phyloP scores from a whole-genome alignment of 1,140 invertebrate species.

The Drosophila cardini region DNA sequence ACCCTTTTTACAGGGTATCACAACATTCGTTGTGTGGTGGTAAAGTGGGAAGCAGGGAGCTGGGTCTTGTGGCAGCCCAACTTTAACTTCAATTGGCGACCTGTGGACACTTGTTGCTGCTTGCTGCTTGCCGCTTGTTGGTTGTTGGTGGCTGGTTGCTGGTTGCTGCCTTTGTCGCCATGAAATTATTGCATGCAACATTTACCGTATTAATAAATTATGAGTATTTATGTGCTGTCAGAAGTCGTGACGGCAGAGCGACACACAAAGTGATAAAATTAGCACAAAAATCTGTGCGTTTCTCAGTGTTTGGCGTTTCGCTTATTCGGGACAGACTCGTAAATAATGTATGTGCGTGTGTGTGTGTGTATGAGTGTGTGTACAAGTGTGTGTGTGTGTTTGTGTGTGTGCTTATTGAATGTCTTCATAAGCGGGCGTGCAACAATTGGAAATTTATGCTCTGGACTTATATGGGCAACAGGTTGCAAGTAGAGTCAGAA shows the following conservation, averaged over 20 bases:
- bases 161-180: conserved; percentile 53
- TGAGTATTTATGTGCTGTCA: conserved; percentile 85
- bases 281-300: conserved; percentile 82
- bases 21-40: background rate
- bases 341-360: conserved; percentile 74
- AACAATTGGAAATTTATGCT: conserved; percentile 82
- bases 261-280: conserved; percentile 85
- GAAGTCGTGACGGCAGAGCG: conserved; percentile 83
- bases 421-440: conserved; percentile 79
- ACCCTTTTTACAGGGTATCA: conserved; percentile 4
- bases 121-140: background rate
- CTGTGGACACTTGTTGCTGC: conserved; percentile 53
- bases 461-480: conserved; percentile 70
- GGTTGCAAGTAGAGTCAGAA: conserved; percentile 24
- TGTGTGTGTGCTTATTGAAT: conserved; percentile 64
- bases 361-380: conserved; percentile 35
- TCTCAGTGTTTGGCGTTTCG: conserved; percentile 54
- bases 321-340: conserved; percentile 70
- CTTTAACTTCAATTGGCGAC: conserved; percentile 39
- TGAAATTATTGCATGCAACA: conserved; percentile 83
- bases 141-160: conserved; percentile 8
- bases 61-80: conserved; percentile 11
- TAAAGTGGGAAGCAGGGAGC: background rate
- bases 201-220: conserved; percentile 85
- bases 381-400: conserved; percentile 49